Base-by-base conservation (phyloP, 2,888 invertebrate species). In the Pyrgus malvae region DNA sequence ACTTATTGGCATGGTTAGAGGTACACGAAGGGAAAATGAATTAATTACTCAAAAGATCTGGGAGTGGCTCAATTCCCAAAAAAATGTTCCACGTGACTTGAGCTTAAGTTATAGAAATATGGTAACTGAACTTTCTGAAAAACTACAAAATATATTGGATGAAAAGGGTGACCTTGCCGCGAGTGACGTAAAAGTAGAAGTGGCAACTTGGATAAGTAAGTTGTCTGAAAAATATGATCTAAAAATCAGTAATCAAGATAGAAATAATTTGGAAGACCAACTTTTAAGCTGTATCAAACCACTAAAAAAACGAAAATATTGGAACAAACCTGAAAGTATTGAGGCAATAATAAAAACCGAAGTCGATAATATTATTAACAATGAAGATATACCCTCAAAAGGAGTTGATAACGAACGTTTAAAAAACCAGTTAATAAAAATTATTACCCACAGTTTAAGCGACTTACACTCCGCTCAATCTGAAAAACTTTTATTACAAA, bases 141-240 rank as follows among this genome's bases (percentile, higher is more conserved):
- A 64, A 23, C 38, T 74, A 12, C 53, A 61, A 6, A 50, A 58
- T 42, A 37, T 57, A 7, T 38, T 60, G 23, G 61, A 57, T 2
- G 40, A 53, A 2, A 44, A 63, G 35, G 57, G 64, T 8, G 40
- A 42, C 6, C 17, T 61, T 3, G 44, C 61, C 8, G 21, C 58
- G 25, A 49, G 61, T 33, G 42, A 66, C 55, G 41, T 72, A n/a
- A 33, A 54, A 14, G 31, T 65, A 33, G 59, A 62, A 46, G 17
- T 72, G 4, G 54, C 14, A 11, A 57, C 67, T 31, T 74, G 68
- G 69, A 48, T 76, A 7, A 58, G 63, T 23, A 55, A 48, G 5
- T 50, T 64, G 31, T 38, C 62, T 19, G 42, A 51, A 16, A 55
- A 48, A 1, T 50, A 33, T 19, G 48, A 49, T 25, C 49, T 48